These are phyloP conservation scores for Ranitomeya variabilis DNA, from an alignment of 2,113 vertebrate genomes.

Conservation along the genomic window DNA sequence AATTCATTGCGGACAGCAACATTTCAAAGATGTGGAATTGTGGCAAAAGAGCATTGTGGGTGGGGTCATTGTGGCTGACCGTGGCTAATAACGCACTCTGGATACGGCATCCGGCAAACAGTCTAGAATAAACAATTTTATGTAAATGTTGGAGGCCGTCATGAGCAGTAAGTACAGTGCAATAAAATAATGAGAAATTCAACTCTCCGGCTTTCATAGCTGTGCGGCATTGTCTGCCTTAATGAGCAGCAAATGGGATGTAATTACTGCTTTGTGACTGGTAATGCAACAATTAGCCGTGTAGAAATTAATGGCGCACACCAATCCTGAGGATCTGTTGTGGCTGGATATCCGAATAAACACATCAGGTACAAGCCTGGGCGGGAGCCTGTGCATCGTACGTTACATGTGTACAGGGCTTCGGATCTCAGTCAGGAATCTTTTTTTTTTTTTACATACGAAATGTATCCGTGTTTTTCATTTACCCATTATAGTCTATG, in stretches of 20 bases:
- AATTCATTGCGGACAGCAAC: background rate
- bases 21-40: background rate
- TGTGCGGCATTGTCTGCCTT: slow-evolving; percentile 8
- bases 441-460: too few species aligned
- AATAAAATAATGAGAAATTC: background rate
- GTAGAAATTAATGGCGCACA: slow-evolving; percentile 36
- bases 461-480: too few species aligned
- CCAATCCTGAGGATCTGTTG: background rate
- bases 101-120: background rate
- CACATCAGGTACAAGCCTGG: background rate
- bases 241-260: slow-evolving; percentile 49
- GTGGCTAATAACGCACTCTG: background rate
- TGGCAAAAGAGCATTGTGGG: background rate
- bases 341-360: slow-evolving; percentile 23
- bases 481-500: too few species aligned
- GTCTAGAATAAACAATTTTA: slow-evolving; percentile 7
- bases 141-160: background rate
- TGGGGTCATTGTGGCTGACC: background rate
- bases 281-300: slow-evolving; percentile 33
- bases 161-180: slow-evolving; percentile 28
- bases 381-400: too few species aligned
- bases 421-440: too few species aligned
- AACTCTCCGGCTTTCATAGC: background rate
- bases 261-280: slow-evolving; percentile 33
- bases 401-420: too few species aligned